These are phyloP conservation scores for Nowickia ferox DNA, from an alignment of 2,888 invertebrate genomes.

Conservation along the genomic window DNA sequence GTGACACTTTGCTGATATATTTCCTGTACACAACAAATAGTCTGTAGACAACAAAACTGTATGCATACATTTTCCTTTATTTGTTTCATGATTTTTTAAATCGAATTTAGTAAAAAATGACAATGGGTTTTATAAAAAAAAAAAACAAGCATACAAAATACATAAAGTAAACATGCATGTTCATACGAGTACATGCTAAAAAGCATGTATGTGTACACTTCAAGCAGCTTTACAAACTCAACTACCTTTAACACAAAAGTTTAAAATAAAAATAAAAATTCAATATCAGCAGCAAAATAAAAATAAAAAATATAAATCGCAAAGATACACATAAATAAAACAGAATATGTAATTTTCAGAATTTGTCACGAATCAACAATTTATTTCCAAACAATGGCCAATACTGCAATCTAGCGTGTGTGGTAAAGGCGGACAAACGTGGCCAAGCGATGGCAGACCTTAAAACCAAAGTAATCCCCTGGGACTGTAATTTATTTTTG, in stretches of 20 bases:
- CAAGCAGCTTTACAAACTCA: conserved; percentile 9
- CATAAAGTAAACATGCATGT: conserved; percentile 27
- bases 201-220: conserved; percentile 6
- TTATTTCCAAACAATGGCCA: conserved; percentile 59
- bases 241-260: conserved; percentile 6
- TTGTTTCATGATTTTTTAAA: conserved; percentile 47
- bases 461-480: conserved; percentile 50
- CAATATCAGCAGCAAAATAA: background rate
- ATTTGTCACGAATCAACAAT: conserved; percentile 72
- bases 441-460: conserved; percentile 43
- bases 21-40: conserved; percentile 35
- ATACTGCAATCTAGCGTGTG: conserved; percentile 4
- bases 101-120: conserved; percentile 35
- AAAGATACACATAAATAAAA: conserved; percentile 17
- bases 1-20: conserved; percentile 49
- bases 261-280: conserved; percentile 45
- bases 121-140: conserved; percentile 51
- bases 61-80: background rate
- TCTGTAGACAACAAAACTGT: background rate
- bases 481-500: conserved; percentile 27
- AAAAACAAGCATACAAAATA: conserved; percentile 23
- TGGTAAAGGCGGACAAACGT: conserved; percentile 8
- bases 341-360: conserved; percentile 62
- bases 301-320: background rate
- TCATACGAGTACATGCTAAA: background rate